These are phyloP conservation scores for Oxytorus armatus DNA, from an alignment of 2,888 invertebrate species.

Conservation along the genomic window DNA sequence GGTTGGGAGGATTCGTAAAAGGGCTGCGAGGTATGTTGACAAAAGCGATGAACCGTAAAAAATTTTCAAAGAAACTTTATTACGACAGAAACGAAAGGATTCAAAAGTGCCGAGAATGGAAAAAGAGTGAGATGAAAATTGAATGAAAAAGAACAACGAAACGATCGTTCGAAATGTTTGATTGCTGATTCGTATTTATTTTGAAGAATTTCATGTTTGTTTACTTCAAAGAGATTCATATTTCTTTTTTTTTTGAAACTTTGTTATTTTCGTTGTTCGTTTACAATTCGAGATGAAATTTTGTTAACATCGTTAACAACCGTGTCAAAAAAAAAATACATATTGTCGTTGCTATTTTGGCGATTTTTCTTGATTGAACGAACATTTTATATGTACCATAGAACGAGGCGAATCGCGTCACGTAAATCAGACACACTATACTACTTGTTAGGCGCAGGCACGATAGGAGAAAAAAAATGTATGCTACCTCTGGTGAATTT, in stretches of 20 bases:
- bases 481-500: too few relatives aligned
- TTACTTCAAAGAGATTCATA: too few relatives aligned
- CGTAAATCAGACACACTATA: too few relatives aligned
- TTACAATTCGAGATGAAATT: too few relatives aligned
- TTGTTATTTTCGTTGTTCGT: not conserved
- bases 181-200: not conserved
- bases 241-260: not conserved
- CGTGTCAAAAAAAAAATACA: too few relatives aligned
- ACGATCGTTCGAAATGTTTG: not conserved
- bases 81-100: not conserved
- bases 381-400: too few relatives aligned
- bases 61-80: not conserved
- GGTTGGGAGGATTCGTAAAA: conserved; percentile 26
- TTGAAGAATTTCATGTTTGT: not conserved
- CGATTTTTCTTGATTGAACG: too few relatives aligned
- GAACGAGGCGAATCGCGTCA: too few relatives aligned
- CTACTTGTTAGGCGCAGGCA: too few relatives aligned
- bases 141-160: not conserved
- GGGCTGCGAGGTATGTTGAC: not conserved
- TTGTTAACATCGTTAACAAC: too few relatives aligned
- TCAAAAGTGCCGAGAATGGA: not conserved
- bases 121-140: not conserved
- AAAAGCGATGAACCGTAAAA: conserved; percentile 11
- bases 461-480: too few relatives aligned
- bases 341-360: too few relatives aligned